A percentile compares a stretch with the other conserved stretches of the same genome.
These are phyloP conservation scores for Clitarchus hookeri DNA, from an alignment of 2,888 invertebrate genomes.

Conservation along the genomic window DNA sequence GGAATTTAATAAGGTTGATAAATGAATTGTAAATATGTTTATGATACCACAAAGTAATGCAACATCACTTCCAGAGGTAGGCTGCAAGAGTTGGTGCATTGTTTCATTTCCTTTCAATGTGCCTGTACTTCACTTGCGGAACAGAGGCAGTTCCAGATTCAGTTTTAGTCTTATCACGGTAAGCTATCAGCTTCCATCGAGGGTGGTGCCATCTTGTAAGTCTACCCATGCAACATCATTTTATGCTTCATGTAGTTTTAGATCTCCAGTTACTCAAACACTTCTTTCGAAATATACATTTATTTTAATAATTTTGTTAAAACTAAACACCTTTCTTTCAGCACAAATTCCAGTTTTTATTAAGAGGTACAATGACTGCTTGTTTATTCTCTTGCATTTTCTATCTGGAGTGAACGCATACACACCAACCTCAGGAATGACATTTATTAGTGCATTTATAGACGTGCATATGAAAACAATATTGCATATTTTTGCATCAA, in stretches of 20 bases:
- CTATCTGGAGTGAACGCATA: conserved; percentile 2
- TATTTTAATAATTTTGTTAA: not conserved
- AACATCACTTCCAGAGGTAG: not conserved
- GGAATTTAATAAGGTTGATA: no score
- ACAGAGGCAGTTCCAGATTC: not conserved
- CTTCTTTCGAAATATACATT: not conserved
- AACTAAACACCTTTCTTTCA: not conserved
- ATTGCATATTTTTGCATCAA: not conserved
- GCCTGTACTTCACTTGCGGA: not conserved
- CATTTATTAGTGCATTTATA: not conserved
- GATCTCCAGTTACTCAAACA: not conserved
- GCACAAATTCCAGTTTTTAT: not conserved
- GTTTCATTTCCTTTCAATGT: not conserved
- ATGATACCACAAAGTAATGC: no score
- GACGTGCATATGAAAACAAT: not conserved
- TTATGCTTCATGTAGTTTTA: not conserved
- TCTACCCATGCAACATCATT: not conserved
- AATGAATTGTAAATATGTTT: no score
- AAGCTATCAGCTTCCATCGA: not conserved
- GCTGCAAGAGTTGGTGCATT: not conserved
- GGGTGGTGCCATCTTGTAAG: not conserved
- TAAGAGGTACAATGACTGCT: not conserved
- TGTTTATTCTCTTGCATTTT: conserved; percentile 9
- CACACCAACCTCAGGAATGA: not conserved
- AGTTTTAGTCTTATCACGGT: not conserved